Evolutionary conservation across 23 tunicate genomes (phyloP).

Genomic region (Phallusia fumigata): DNA sequence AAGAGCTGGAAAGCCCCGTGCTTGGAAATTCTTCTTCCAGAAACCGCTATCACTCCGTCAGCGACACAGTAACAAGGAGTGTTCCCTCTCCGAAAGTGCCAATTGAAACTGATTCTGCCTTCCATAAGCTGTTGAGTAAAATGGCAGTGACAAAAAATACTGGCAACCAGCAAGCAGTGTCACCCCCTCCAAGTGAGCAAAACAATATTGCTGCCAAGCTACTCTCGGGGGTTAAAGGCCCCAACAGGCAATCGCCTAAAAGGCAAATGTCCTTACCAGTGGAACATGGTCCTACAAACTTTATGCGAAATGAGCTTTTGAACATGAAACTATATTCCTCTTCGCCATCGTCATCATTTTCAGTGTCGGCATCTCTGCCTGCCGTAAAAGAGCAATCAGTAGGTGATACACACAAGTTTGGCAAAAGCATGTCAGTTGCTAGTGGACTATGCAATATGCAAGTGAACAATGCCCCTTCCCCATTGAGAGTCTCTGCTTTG

Average conservation of each 20-base stretch:
- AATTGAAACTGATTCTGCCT: neutral
- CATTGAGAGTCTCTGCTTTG: constrained; percentile 18
- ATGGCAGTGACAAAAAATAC: neutral
- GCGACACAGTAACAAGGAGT: constrained; percentile 11
- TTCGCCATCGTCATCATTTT: neutral
- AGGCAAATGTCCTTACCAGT: neutral
- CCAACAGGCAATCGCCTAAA: neutral
- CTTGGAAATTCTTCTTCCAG: constrained; percentile 41
- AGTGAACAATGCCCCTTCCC: neutral
- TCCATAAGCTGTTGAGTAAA: constrained; percentile 18
- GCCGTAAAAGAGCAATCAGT: neutral
- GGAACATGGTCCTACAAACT: neutral
- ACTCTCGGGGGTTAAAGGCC: neutral
- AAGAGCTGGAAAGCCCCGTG: constrained; percentile 67
- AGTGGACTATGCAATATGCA: constrained; percentile 22
- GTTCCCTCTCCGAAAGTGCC: constrained; percentile 7
- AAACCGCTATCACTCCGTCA: constrained; percentile 36
- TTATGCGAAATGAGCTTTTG: neutral
- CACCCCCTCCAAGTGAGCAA: neutral
- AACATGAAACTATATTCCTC: neutral
- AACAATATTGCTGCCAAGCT: neutral
- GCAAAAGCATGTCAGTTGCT: constrained; percentile 45
- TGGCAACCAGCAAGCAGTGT: neutral
- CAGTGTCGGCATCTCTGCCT: neutral
- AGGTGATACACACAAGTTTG: neutral